Evolutionary conservation across 2,888 invertebrate genomes (phyloP).

Genomic region (Cerceris rybyensis): DNA sequence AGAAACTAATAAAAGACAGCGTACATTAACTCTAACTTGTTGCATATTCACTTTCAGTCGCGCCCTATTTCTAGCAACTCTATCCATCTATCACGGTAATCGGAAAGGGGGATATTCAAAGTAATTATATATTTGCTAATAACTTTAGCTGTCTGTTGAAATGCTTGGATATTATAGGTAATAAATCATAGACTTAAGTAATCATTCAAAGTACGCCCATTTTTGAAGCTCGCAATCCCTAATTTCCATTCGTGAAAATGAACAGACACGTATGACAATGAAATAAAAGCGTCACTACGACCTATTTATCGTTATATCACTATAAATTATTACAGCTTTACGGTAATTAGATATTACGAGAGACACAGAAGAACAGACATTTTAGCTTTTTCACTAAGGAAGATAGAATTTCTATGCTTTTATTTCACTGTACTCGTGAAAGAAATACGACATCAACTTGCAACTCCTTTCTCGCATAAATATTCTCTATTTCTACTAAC

Average conservation of each 20-base stretch:
- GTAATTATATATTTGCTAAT: too few relatives aligned
- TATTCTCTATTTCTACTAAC: slow-evolving; percentile 13
- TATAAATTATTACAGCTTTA: neutral
- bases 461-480: neutral
- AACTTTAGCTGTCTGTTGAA: too few relatives aligned
- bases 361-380: neutral
- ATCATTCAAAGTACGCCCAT: too few relatives aligned
- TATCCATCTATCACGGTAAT: neutral
- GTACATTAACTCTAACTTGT: neutral
- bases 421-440: slow-evolving; percentile 4
- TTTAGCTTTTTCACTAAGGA: neutral
- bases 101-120: neutral
- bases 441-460: slow-evolving; percentile 12
- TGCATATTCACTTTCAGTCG: neutral
- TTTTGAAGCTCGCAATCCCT: too few relatives aligned
- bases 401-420: neutral
- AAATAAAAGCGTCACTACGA: neutral
- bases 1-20: neutral
- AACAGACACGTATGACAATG: neutral
- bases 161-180: neutral
- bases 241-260: neutral
- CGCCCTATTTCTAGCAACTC: neutral
- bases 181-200: neutral
- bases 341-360: neutral
- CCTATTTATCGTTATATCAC: neutral